A percentile compares a stretch with the other conserved stretches of the same genome.
Conservation (phyloP, 2,113 vertebrate genomes). For the Myrmophylax atrothorax region DNA sequence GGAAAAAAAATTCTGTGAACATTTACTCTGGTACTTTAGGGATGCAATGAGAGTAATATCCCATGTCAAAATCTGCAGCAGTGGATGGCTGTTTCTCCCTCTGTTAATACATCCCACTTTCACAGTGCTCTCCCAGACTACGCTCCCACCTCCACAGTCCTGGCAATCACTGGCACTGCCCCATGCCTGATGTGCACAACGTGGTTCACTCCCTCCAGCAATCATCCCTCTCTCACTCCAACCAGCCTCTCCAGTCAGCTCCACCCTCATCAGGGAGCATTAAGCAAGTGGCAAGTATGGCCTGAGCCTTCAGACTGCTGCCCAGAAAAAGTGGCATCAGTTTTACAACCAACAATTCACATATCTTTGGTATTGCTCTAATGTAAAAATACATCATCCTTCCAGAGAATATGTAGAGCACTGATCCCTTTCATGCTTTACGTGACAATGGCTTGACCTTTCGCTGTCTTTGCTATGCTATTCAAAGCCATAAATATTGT, state of each 20-base stretch:
- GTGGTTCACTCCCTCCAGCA: accelerated
- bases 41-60: not conserved
- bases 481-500: not conserved
- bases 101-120: not conserved
- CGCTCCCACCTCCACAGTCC: not conserved
- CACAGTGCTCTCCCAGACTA: not conserved
- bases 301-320: not conserved
- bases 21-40: not conserved
- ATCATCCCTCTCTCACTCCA: not conserved
- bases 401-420: not conserved
- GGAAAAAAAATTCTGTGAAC: not conserved
- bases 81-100: not conserved
- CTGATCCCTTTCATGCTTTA: not conserved
- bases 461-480: not conserved
- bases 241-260: not conserved
- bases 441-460: not conserved
- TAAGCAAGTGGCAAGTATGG: not conserved
- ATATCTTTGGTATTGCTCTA: not conserved
- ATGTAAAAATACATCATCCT: not conserved
- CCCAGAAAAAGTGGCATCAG: not conserved
- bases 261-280: not conserved
- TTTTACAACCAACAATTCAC: not conserved
- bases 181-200: not conserved
- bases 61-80: not conserved
- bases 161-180: not conserved